These are phyloP conservation scores for Opisthocomus hoazin DNA, from an alignment of 2,113 vertebrate genomes.

Conservation along the genomic window DNA sequence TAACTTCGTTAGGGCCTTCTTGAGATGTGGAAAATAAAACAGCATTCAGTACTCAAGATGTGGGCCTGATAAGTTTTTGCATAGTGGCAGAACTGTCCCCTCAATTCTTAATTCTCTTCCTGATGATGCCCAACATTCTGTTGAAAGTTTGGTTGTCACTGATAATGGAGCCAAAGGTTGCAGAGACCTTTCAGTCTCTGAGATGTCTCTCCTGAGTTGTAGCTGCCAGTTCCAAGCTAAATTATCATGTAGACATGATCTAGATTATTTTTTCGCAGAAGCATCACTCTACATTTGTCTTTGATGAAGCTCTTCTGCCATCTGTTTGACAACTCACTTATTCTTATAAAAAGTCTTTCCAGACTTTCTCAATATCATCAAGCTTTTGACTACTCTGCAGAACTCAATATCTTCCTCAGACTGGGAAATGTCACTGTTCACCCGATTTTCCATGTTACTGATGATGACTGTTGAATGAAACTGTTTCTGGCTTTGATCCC, in stretches of 20 bases:
- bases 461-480: neutral
- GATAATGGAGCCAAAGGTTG: neutral
- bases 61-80: neutral
- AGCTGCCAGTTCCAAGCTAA: neutral
- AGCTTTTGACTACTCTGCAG: neutral
- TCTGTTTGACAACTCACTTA: neutral
- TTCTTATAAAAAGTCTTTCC: neutral
- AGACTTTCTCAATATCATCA: neutral
- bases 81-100: neutral
- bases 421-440: neutral
- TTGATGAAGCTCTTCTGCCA: neutral
- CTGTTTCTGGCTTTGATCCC: neutral
- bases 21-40: neutral
- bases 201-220: neutral
- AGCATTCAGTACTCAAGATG: neutral
- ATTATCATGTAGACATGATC: neutral
- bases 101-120: neutral
- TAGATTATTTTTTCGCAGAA: neutral
- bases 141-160: neutral
- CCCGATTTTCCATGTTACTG: neutral
- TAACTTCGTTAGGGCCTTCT: neutral
- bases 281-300: neutral
- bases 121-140: neutral
- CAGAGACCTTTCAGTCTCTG: neutral
- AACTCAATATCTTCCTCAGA: neutral